Evolutionary conservation across 2,888 invertebrate species (phyloP).

Genomic region (Morpho helenor): DNA sequence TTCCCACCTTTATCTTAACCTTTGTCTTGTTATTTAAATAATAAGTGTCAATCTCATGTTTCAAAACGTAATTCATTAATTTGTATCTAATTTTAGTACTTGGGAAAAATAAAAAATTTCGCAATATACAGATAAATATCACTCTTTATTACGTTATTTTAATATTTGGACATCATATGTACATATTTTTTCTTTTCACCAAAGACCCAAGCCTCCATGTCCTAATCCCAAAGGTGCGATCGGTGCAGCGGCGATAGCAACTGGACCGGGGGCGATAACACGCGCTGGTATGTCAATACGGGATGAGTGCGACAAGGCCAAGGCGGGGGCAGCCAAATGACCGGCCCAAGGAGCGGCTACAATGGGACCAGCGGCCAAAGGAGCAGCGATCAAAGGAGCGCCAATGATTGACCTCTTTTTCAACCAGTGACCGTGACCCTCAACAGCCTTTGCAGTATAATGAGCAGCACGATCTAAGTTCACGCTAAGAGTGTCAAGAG

Average conservation of each 20-base stretch:
- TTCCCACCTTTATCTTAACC: no score
- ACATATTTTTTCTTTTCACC: slow-evolving; percentile 42
- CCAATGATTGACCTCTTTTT: slow-evolving; percentile 61
- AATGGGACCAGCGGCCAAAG: slow-evolving; percentile 25
- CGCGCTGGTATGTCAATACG: slow-evolving; percentile 32
- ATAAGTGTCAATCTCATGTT: no score
- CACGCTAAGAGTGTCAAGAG: slow-evolving; percentile 68
- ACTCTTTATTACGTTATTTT: slow-evolving; percentile 36
- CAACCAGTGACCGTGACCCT: slow-evolving; percentile 46
- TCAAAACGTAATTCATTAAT: no score
- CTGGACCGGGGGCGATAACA: slow-evolving; percentile 25
- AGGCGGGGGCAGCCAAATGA: slow-evolving; percentile 38
- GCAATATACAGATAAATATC: not conserved
- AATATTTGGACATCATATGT: slow-evolving; percentile 23
- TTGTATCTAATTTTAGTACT: no score
- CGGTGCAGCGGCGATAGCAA: slow-evolving; percentile 30
- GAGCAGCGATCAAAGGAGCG: slow-evolving; percentile 39
- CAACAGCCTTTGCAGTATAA: slow-evolving; percentile 57
- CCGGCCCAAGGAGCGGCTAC: slow-evolving; percentile 39
- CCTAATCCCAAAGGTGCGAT: slow-evolving; percentile 32
- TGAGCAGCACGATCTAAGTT: slow-evolving; percentile 68
- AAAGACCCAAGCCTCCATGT: slow-evolving; percentile 37
- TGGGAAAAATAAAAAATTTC: no score
- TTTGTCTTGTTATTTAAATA: no score
- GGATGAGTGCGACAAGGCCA: slow-evolving; percentile 29